phyloP scores from a whole-genome alignment of 2,797 vertebrate genomes.

The Notoglanidium macrostoma region DNA sequence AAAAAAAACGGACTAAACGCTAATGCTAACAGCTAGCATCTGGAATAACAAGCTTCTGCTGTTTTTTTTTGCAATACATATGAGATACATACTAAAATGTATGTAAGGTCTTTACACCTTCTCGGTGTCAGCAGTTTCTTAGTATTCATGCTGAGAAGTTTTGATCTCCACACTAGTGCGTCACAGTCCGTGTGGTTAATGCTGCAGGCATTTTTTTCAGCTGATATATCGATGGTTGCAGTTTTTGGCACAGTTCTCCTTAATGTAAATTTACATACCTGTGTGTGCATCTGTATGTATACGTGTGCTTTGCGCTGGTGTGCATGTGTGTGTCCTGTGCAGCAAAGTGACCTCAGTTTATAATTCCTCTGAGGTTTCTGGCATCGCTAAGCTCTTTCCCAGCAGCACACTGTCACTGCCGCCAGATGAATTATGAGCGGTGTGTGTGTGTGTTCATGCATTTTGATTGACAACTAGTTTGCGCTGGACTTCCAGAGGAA shows the following conservation, averaged over 20 bases:
- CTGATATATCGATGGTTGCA: not conserved
- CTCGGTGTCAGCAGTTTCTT: not conserved
- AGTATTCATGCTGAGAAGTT: not conserved
- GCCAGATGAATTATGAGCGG: constrained; percentile 45
- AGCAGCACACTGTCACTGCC: constrained; percentile 2
- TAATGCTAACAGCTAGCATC: too few species aligned
- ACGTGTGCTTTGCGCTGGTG: constrained; percentile 7
- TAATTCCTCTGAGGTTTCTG: constrained; percentile 32
- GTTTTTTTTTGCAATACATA: too few species aligned
- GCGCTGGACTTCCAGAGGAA: constrained; percentile 29
- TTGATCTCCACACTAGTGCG: not conserved
- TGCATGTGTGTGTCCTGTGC: not conserved
- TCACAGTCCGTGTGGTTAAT: not conserved
- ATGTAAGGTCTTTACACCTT: not conserved
- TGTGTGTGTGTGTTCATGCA: not conserved
- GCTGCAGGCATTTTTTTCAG: not conserved
- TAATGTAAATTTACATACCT: not conserved
- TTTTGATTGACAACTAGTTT: constrained; percentile 52
- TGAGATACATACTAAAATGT: too few species aligned
- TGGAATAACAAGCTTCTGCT: too few species aligned
- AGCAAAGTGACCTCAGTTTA: constrained; percentile 24
- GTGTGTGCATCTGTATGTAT: not conserved
- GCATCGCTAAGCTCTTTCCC: constrained; percentile 7
- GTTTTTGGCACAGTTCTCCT: not conserved
- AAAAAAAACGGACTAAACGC: too few species aligned